A percentile compares a stretch with the other conserved stretches of the same genome.
phyloP scores from a whole-genome alignment of 53 echinoderm and acorn worm genomes.

The Holothuria scabra region DNA sequence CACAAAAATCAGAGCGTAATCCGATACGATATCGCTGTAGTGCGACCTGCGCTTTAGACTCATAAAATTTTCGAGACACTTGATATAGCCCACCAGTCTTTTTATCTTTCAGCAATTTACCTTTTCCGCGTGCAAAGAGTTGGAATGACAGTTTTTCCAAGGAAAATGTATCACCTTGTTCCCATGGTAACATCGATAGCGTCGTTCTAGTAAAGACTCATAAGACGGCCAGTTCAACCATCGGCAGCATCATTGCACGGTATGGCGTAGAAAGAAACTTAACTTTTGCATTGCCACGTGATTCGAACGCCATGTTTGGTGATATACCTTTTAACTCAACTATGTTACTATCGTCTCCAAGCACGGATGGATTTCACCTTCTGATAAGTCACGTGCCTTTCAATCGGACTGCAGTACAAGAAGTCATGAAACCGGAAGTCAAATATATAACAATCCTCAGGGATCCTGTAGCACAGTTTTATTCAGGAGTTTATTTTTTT shows the following conservation, averaged over 20 bases:
- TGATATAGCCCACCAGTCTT: too few species aligned
- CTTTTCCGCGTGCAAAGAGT: too few species aligned
- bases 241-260: slow-evolving; percentile 11
- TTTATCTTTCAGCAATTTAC: too few species aligned
- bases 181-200: not conserved
- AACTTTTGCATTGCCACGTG: not conserved
- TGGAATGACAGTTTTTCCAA: too few species aligned
- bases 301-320: not conserved
- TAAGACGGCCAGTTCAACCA: slow-evolving; percentile 3
- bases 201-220: slow-evolving; percentile 25
- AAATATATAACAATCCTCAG: slow-evolving; percentile 22
- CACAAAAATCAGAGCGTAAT: too few species aligned
- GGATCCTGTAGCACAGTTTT: slow-evolving; percentile 19
- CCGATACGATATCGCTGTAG: too few species aligned
- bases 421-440: slow-evolving; percentile 22
- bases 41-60: too few species aligned
- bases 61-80: too few species aligned
- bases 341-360: slow-evolving; percentile 7
- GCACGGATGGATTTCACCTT: slow-evolving; percentile 6
- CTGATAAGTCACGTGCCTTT: slow-evolving; percentile 25
- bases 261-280: slow-evolving; percentile 11
- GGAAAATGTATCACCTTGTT: too few species aligned
- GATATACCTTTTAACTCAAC: not conserved
- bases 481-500: slow-evolving; percentile 1
- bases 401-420: not conserved